Conservation (phyloP, 2,113 vertebrate genomes). For the Poeciliopsis prolifica region DNA sequence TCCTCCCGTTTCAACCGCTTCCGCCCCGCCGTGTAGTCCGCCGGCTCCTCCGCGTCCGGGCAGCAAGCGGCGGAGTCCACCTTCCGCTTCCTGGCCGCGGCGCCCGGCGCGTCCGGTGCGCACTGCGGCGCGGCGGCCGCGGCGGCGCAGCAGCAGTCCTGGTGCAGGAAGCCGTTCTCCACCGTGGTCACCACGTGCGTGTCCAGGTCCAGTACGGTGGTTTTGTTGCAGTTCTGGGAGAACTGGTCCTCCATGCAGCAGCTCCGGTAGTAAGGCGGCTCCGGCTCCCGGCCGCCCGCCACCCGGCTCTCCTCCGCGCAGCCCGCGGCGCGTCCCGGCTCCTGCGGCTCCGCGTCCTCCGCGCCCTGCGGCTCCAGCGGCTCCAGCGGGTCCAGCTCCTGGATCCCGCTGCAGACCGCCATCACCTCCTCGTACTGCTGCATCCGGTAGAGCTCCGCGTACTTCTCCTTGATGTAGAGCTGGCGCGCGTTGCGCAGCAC, state of each 20-base stretch:
- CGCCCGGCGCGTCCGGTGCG: slow-evolving; percentile 77
- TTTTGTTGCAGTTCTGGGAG: slow-evolving; percentile 83
- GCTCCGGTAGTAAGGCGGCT: slow-evolving; percentile 81
- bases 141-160: slow-evolving; percentile 88
- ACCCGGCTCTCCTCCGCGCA: not conserved
- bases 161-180: slow-evolving; percentile 92
- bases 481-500: slow-evolving; percentile 96
- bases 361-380: slow-evolving; percentile 59
- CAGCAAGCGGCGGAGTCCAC: slow-evolving; percentile 81
- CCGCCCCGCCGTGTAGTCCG: slow-evolving; percentile 81
- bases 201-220: slow-evolving; percentile 96
- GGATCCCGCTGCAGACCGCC: slow-evolving; percentile 83
- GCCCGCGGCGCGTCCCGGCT: slow-evolving; percentile 19
- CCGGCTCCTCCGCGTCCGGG: slow-evolving; percentile 81
- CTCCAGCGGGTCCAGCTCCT: slow-evolving; percentile 87
- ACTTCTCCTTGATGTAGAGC: slow-evolving; percentile 95
- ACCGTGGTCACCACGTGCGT: slow-evolving; percentile 97
- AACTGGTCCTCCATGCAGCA: slow-evolving; percentile 81
- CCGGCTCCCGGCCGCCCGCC: slow-evolving; percentile 76
- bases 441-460: slow-evolving; percentile 92
- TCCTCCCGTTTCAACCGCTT: slow-evolving; percentile 92
- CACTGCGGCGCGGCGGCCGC: slow-evolving; percentile 81
- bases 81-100: slow-evolving; percentile 85
- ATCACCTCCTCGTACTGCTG: slow-evolving; percentile 89
- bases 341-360: slow-evolving; percentile 81